These are phyloP conservation scores for Peromyscus leucopus DNA, from an alignment of 2,113 vertebrate species.

Conservation along the genomic window DNA sequence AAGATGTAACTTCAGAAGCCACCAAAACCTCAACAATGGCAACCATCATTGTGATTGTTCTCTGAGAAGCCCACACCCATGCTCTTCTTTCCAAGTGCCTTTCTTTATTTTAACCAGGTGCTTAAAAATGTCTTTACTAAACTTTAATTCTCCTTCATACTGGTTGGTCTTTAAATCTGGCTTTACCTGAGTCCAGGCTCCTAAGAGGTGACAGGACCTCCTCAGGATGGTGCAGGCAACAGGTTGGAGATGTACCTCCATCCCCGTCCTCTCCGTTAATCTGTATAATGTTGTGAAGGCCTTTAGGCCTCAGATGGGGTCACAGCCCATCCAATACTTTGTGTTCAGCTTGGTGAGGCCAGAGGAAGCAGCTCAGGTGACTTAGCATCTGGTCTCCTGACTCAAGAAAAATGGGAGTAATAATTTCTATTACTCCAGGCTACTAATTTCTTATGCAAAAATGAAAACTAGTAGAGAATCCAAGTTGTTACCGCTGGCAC, in stretches of 20 bases:
- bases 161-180: neutral
- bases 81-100: neutral
- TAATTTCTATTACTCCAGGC: neutral
- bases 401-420: neutral
- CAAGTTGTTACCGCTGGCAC: neutral
- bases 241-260: neutral
- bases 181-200: neutral
- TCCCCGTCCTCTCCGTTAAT: neutral
- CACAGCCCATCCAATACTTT: neutral
- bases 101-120: neutral
- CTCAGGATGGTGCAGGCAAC: neutral
- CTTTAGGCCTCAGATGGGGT: neutral
- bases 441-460: neutral
- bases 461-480: neutral
- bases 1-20: neutral
- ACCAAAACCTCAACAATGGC: neutral
- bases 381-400: neutral
- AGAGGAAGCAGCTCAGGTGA: neutral
- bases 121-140: neutral
- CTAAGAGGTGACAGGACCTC: neutral
- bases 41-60: neutral
- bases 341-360: neutral
- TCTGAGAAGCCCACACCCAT: neutral
- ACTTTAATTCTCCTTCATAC: neutral
- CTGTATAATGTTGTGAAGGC: neutral